These are phyloP conservation scores for Proterorhinus semilunaris DNA, from an alignment of 2,113 vertebrate genomes.

Conservation along the genomic window DNA sequence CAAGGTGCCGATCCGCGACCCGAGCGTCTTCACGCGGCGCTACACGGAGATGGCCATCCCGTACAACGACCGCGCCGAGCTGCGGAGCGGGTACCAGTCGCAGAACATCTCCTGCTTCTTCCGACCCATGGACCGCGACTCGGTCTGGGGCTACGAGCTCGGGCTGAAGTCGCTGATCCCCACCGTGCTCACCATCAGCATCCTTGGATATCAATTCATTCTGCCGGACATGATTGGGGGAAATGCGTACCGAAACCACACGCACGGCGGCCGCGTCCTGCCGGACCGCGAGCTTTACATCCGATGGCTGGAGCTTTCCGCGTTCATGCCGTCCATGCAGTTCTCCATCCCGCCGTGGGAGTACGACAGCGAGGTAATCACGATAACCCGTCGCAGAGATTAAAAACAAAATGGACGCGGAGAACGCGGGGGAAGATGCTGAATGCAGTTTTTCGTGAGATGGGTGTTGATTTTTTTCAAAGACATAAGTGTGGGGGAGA, in stretches of 20 bases:
- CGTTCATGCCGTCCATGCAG: conserved; percentile 99
- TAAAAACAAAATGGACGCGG: too few species aligned
- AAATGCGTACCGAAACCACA: conserved; percentile 80
- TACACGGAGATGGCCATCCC: conserved; percentile 92
- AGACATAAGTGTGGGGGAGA: too few species aligned
- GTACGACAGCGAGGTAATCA: conserved; percentile 78
- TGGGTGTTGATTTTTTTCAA: too few species aligned
- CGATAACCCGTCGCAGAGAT: too few species aligned
- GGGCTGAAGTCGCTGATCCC: conserved; percentile 94
- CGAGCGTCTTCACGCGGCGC: conserved; percentile 88
- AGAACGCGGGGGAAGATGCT: too few species aligned
- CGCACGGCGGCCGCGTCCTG: conserved; percentile 64
- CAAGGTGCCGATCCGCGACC: conserved; percentile 80
- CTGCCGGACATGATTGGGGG: conserved; percentile 89
- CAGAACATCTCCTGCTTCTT: conserved; percentile 96
- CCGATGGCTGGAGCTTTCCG: conserved; percentile 93
- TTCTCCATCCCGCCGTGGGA: conserved; percentile 95
- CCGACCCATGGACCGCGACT: conserved; percentile 90
- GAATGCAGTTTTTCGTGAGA: too few species aligned
- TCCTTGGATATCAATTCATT: conserved; percentile 92
- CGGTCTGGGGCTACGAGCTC: conserved; percentile 91
- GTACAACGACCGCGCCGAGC: conserved; percentile 87
- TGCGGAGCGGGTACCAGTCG: conserved; percentile 90
- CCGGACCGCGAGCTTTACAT: conserved; percentile 94
- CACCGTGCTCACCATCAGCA: conserved; percentile 91